Conservation (phyloP, 2,113 vertebrate species). For the Uria aalge region DNA sequence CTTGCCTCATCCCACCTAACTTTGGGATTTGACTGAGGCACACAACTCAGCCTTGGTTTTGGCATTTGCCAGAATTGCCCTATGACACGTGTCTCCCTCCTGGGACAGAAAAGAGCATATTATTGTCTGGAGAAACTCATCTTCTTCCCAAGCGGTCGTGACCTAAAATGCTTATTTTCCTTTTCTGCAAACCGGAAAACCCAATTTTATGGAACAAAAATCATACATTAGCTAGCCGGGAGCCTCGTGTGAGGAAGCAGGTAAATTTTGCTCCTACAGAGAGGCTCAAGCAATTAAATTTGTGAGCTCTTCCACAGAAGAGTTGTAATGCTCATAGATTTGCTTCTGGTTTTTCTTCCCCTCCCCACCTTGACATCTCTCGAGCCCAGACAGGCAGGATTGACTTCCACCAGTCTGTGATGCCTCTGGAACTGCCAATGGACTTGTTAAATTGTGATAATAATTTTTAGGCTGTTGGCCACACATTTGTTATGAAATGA, state of each 20-base stretch:
- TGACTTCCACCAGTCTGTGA: background rate
- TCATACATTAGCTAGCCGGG: background rate
- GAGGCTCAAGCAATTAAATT: background rate
- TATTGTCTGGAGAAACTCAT: background rate
- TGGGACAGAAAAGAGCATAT: background rate
- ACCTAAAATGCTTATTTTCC: background rate
- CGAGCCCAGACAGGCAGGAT: background rate
- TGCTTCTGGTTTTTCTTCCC: background rate
- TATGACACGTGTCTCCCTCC: background rate
- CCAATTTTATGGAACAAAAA: background rate
- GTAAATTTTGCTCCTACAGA: background rate
- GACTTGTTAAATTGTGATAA: background rate
- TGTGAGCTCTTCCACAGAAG: background rate
- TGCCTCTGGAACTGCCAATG: background rate
- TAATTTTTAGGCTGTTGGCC: constrained; percentile 22
- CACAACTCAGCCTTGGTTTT: background rate
- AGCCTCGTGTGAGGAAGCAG: background rate
- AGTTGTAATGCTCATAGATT: background rate
- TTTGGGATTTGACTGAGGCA: background rate
- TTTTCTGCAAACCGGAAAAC: background rate
- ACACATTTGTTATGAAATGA: constrained; percentile 10
- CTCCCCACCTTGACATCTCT: background rate
- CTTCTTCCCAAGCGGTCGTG: background rate
- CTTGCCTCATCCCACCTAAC: background rate
- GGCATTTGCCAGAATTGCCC: background rate